Conservation (phyloP, 2,888 invertebrate genomes). For the Cantharis nigra region DNA sequence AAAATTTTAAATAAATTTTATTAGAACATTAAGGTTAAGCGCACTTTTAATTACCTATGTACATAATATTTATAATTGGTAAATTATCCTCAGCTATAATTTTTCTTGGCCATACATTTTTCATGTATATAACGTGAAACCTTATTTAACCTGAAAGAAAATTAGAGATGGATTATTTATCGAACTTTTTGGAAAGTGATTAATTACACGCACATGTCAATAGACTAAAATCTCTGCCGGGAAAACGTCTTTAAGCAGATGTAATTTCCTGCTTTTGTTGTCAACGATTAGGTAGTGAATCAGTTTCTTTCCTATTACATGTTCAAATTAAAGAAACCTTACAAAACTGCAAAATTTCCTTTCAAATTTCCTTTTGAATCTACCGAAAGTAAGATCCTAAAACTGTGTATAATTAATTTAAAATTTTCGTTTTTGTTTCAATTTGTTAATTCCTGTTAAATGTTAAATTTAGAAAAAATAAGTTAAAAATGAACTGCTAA, state of each 20-base stretch:
- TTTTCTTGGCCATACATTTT: background rate
- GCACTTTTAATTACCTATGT: background rate
- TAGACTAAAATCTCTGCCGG: constrained; percentile 27
- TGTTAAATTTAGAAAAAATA: too few relatives aligned
- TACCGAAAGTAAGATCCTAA: background rate
- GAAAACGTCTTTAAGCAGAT: constrained; percentile 39
- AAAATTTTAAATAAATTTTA: background rate
- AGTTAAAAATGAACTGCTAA: too few relatives aligned
- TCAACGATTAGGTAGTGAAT: constrained; percentile 41
- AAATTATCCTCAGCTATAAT: background rate
- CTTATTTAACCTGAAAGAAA: background rate
- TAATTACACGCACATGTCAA: constrained; percentile 42
- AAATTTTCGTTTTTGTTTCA: background rate
- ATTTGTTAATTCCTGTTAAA: too few relatives aligned
- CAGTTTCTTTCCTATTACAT: constrained; percentile 45
- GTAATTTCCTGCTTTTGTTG: constrained; percentile 46
- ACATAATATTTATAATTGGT: background rate
- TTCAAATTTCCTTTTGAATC: background rate
- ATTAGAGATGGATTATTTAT: background rate
- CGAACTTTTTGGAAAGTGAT: constrained; percentile 35
- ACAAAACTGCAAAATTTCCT: background rate
- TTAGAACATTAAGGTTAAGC: background rate
- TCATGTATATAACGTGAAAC: background rate
- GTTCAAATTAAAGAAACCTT: constrained; percentile 36
- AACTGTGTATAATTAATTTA: background rate